Base-by-base conservation (phyloP, 1,140 invertebrate genomes). In the Mycetomoellerius zeteki region DNA sequence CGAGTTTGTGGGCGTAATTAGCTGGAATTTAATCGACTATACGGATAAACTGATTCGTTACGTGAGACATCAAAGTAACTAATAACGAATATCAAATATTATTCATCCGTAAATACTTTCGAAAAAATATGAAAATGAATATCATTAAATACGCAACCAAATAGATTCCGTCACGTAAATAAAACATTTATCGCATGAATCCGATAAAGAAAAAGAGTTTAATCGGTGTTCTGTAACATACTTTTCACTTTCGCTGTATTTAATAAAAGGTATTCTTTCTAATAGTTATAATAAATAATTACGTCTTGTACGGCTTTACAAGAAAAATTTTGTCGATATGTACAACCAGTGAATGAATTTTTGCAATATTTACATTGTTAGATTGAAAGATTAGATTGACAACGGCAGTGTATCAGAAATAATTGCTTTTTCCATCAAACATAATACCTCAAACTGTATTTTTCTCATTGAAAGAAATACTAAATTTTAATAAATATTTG, bases 1-100 rank as follows among this genome's bases (percentile, higher is more conserved):
- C n/a, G 14, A 56, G 69, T 33, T 75, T 75, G 56, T 30, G 37
- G 67, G 27, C 27, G n/a, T 62, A 60, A 73, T 84, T 64, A 56
- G 43, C 4, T 16, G 65, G 8, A 72, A 73, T 82, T 47, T 47
- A 58, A 47, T 54, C 37, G 24, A 47, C 19, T 58, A 19, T 54
- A 14, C 21, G 21, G 65, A 58, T 72, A 56, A 82, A 72, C 54
- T 10, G 16, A 58, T 43, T 33, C n/a, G 30, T 37, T 54, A 33
- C 47, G 30, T 10, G 50, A 33, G 37, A 58, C 21, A 19, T 10
- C 16, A 50, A 73, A 33, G 24, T 47, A 6, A 14, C 50, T n/a
- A 30, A 19, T 24, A n/a, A 54, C 19, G 8, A 30, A 50, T 43
- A 58, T 43, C 10, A 72, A 72, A 72, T 43, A 82, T 69, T 24